Evolutionary conservation across 2,888 invertebrate genomes (phyloP), one percentile per base, ranked within the genome.

Genomic region (Lamellibrachia satsuma): DNA sequence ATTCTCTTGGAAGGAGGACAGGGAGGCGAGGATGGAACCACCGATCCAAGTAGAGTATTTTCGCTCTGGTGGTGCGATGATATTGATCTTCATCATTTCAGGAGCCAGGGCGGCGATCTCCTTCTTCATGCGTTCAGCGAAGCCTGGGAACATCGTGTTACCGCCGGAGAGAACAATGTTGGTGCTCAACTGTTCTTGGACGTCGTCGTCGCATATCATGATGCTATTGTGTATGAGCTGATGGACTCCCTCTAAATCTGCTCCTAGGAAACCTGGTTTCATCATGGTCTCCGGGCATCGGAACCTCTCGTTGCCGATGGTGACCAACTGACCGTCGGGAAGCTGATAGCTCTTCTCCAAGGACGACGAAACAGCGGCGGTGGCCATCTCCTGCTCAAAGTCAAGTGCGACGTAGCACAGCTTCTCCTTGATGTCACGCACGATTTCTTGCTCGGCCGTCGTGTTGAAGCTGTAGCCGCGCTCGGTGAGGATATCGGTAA

Each of bases 71-170:
- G 95, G 95, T 93, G 95, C 95, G 93, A 95, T 96, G 92, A 96
- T 95, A 93, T 95, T 95, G 96, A 97, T 97, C 96, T 97, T 97
- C 97, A 97, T 97, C 92, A 97, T 97, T 94, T 96, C 96, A 92
- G 97, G 97, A 90, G 97, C 97, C 94, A 99, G 97, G 93, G 98
- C 98, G 94, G 98, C 98, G 97, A 99, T 98, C 97, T 99, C 99
- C 97, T 99, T 99, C 97, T 99, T 99, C 99, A 99, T 99, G 95
- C 99, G 97, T 97, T 99, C 98, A 95, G 99, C 99, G 97, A 99
- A 99, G 97, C 99, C 98, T 94, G 98, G 99, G 97, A 98, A 99
- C 99, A 99, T 98, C 97, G 98, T 98, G 97, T 98, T 98, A 96
- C 98, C 98, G 95, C 98, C 98, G 94, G 98, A 98, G 95, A 98